These are phyloP conservation scores for Dendrolimus punctatus DNA, from an alignment of 1,140 invertebrate genomes.

Conservation along the genomic window DNA sequence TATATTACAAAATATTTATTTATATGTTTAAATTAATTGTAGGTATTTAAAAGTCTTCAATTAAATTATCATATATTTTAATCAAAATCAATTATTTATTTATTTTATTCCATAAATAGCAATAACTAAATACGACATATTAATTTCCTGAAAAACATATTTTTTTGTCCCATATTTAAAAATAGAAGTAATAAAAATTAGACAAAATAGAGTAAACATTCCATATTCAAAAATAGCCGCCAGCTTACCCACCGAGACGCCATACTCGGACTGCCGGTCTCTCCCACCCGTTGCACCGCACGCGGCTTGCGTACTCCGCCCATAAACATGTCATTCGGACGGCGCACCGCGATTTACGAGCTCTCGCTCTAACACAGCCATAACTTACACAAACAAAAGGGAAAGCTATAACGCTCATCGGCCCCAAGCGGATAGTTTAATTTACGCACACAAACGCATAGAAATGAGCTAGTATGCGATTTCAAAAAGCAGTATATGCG, in stretches of 20 bases:
- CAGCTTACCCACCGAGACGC: constrained; percentile 29
- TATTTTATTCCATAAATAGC: too few relatives aligned
- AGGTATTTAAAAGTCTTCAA: too few relatives aligned
- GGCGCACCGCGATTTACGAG: constrained; percentile 64
- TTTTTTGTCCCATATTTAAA: too few relatives aligned
- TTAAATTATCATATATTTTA: too few relatives aligned
- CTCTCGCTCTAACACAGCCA: constrained; percentile 67
- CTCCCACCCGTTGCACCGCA: constrained; percentile 42
- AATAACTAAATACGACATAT: too few relatives aligned
- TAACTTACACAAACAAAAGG: constrained; percentile 69
- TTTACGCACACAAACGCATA: constrained; percentile 62
- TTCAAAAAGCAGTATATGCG: constrained; percentile 31
- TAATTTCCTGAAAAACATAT: too few relatives aligned
- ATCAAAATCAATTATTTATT: too few relatives aligned
- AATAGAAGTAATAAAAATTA: background rate
- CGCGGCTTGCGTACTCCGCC: constrained; percentile 48
- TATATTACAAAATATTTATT: too few relatives aligned
- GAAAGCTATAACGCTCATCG: constrained; percentile 68
- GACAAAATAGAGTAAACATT: background rate
- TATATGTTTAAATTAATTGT: too few relatives aligned
- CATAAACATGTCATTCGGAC: constrained; percentile 68
- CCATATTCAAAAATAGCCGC: constrained; percentile 1
- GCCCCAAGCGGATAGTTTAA: constrained; percentile 68
- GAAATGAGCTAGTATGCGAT: constrained; percentile 64
- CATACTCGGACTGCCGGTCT: constrained; percentile 62